Percentiles rank a stretch among this genome's conserved stretches.
Evolutionary conservation across 2,113 vertebrate species (phyloP).

Genomic region (Anolis sagrei): DNA sequence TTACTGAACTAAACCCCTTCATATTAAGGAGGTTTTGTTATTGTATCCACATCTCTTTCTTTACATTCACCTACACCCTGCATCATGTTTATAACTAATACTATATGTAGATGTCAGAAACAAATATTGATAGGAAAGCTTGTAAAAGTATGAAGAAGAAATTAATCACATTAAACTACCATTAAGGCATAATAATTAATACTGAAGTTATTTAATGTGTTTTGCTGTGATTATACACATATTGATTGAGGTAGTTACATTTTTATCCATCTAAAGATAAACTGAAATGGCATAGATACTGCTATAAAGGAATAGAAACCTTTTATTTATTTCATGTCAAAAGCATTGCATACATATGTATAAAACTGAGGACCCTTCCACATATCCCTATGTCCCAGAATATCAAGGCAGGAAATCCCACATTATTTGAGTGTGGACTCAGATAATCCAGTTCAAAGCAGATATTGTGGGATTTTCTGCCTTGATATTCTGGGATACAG

Average conservation of each 20-base stretch:
- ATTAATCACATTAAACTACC: neutral
- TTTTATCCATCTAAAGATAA: neutral
- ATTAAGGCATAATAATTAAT: neutral
- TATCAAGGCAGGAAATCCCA: no score
- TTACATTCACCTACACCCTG: neutral
- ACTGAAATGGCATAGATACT: neutral
- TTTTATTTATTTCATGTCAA: no score
- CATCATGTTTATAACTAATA: neutral
- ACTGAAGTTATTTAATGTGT: neutral
- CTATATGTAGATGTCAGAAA: neutral
- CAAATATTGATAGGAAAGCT: neutral
- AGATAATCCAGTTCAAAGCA: no score
- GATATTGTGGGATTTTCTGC: no score
- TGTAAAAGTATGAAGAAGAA: neutral
- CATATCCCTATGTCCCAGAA: no score
- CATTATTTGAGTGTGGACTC: no score
- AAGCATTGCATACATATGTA: no score
- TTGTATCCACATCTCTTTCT: slow-evolving; percentile 23
- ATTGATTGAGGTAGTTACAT: slow-evolving; percentile 2
- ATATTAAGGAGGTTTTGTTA: slow-evolving; percentile 36
- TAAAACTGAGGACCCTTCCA: no score
- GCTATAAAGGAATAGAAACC: neutral
- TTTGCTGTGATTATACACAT: neutral
- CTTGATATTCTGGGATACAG: no score
- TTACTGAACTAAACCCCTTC: slow-evolving; percentile 5